Percentiles rank a stretch among this genome's conserved stretches.
Conservation (phyloP, 2,113 vertebrate genomes). For the Melanostigma gelatinosum region DNA sequence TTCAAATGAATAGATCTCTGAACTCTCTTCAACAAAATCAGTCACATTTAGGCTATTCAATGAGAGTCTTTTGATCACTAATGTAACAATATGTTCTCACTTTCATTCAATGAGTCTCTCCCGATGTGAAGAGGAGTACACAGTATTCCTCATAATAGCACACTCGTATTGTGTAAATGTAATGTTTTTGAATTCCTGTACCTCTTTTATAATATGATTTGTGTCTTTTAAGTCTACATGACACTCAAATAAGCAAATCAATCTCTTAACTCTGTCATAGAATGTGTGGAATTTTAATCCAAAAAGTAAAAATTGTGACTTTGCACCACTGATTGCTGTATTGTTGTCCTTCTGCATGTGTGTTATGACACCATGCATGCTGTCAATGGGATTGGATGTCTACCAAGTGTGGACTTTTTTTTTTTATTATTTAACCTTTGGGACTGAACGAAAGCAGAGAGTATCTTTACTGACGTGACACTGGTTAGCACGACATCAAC, state of each 20-base stretch:
- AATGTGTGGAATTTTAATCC: too few relatives aligned
- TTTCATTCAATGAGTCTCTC: too few relatives aligned
- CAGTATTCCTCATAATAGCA: too few relatives aligned
- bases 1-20: too few relatives aligned
- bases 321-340: background rate
- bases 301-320: background rate
- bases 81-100: too few relatives aligned
- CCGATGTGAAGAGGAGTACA: background rate
- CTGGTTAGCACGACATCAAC: constrained; percentile 9
- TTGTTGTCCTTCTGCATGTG: background rate
- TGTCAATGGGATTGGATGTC: background rate
- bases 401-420: background rate
- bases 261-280: background rate
- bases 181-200: background rate
- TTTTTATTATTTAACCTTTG: background rate
- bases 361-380: background rate
- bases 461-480: constrained; percentile 13
- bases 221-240: background rate
- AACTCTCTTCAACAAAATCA: too few relatives aligned
- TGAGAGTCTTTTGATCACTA: too few relatives aligned
- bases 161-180: background rate
- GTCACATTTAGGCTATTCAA: too few relatives aligned
- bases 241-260: background rate
- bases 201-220: background rate
- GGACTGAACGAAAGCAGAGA: constrained; percentile 29